Evolutionary conservation across 2,888 invertebrate species (phyloP), one percentile per base, ranked within the genome.

Genomic region (Drosophila paranaensis): DNA sequence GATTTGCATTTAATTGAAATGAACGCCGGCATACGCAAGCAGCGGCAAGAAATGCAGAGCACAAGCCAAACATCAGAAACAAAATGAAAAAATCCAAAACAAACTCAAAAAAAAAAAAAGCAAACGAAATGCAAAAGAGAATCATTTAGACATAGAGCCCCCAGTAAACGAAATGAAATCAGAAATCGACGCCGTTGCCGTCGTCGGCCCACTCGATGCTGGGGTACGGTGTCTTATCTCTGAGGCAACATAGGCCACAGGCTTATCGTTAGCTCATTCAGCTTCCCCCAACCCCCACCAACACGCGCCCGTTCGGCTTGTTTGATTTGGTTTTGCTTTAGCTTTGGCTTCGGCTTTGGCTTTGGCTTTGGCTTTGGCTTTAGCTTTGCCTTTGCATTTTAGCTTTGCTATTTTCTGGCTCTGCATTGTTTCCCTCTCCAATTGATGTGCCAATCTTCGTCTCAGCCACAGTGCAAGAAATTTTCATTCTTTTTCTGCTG

Each of bases 1-100:
- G 89, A 85, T 85, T 85, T 85, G 87, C 84, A 85, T 85, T 85
- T 85, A 85, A 85, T 85, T 85, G 84, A 85, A 85, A 85, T 87
- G 89, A 85, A 89, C 76, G 81, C 74, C 64, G 48, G 65, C 53
- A 33, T 11, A 25, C 39, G 27, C 48, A 50, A 35, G 11, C 76
- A 67, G 30, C 73, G 60, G 37, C 51, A 66, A 71, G 43, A 64
- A 64, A 66, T 57, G 51, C 69, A 68, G 30, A 79, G 71, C 69
- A 42, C 70, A 72, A 58, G 53, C 57, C 79, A 79, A 84, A 74
- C 45, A 84, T 60, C 79, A 70, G 50, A 64, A 60, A 56, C 20
- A 33, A 30, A 35, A 67, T 55, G 68, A 27, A 46, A 46, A 37
- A 39, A 1, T 13, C 16, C 39, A n/a, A 73, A 40, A 58, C 9